Percentiles rank a stretch among this genome's conserved stretches.
phyloP scores from a whole-genome alignment of 2,888 invertebrate species.

The Xiphydria camelus region DNA sequence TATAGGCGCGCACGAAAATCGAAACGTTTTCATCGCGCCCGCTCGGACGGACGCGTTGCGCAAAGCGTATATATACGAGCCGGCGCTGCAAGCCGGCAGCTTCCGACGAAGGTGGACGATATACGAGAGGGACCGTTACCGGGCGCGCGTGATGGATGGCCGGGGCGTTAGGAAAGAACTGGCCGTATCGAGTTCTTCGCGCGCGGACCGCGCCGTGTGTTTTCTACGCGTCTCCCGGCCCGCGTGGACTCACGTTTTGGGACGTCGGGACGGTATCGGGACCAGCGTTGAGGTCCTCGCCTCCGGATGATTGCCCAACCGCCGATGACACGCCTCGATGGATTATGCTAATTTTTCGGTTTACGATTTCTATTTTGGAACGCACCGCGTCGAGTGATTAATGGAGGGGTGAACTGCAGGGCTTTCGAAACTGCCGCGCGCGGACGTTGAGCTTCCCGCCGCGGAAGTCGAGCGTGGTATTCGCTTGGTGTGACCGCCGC shows the following conservation, averaged over 20 bases:
- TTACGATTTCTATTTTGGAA: slow-evolving; percentile 3
- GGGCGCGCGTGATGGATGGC: slow-evolving; percentile 30
- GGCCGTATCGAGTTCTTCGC: background rate
- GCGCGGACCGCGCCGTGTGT: no score
- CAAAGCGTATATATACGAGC: no score
- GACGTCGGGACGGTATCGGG: no score
- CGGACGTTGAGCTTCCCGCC: no score
- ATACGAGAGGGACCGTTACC: slow-evolving; percentile 20
- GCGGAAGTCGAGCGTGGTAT: no score
- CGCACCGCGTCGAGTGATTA: background rate
- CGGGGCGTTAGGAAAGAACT: slow-evolving; percentile 25
- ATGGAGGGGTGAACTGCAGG: slow-evolving; percentile 1
- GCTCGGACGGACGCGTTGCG: no score
- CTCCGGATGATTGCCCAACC: slow-evolving; percentile 29
- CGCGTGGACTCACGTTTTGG: no score
- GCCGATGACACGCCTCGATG: slow-evolving; percentile 31
- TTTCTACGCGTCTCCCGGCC: no score
- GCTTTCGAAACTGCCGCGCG: slow-evolving; percentile 2
- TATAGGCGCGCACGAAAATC: no score
- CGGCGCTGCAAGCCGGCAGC: background rate
- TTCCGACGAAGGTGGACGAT: slow-evolving; percentile 31
- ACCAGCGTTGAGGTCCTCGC: background rate
- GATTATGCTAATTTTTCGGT: slow-evolving; percentile 41
- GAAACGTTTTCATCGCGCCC: no score
- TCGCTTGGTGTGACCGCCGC: no score